Base-by-base conservation (phyloP, 2,113 vertebrate species). In the Telmatochromis sp. region DNA sequence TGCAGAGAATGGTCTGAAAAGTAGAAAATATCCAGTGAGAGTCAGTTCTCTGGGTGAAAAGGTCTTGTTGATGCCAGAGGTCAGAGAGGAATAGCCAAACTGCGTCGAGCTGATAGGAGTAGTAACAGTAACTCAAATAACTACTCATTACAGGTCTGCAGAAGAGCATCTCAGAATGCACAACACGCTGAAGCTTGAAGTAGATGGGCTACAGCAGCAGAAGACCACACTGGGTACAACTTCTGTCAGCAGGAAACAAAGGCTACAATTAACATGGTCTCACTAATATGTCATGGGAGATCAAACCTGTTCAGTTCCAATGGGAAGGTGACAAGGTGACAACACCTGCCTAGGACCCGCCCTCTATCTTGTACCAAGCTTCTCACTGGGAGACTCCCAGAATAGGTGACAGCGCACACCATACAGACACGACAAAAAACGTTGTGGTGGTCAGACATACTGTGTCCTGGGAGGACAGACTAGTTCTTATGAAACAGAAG, bases 81-180 rank as follows among this genome's bases (percentile, higher is more conserved):
- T 70, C 35, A 70, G 65, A 42, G 35, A 40, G 12, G 65, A 70
- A 23, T 70, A 40, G 65, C 7, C n/a, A 23, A 9, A 2, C 2
- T 70, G 65, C 2, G 1, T 42, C 1, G 5, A 70, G 65, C 7
- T 70, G 0, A 42, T 42, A 70, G n/a, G n/a, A 40, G 37, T n/a
- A 13, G 12, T 21, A 42, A 42, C 65, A 42, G 35, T 70, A 70
- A 23, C 12, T 70, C 7, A 70, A 70, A 70, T 70, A 70, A 42
- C 12, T 5, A 68, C n/a, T 70, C 12, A 40, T 42, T 70, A 42
- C 35, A 70, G 65, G n/a, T 70, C 37, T 42, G 12, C 65, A 70
- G 65, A 70, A 70, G 35, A 42, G 65, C 35, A 42, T 70, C n/a
- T 42, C 35, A 23, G n/a, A 23, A 15, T 14, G n/a, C n/a, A 42